A percentile compares a stretch with the other conserved stretches of the same genome.
Evolutionary conservation across 2,113 vertebrate genomes (phyloP).

Genomic region (Chaenogobius annularis): DNA sequence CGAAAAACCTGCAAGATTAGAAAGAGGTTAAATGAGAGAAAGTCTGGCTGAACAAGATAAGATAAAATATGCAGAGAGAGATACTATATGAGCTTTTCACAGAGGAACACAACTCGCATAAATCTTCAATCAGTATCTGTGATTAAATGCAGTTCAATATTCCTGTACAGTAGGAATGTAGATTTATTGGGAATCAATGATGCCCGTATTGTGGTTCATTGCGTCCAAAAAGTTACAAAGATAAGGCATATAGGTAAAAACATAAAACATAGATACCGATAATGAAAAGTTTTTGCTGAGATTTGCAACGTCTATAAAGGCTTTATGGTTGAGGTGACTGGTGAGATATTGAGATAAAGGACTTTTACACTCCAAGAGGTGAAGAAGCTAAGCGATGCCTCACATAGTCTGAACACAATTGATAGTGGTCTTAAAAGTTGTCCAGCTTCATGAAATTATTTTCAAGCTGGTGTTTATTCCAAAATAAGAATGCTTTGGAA

Average conservation of each 20-base stretch:
- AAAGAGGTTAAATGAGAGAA: slow-evolving; percentile 25
- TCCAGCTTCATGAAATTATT: neutral
- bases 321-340: neutral
- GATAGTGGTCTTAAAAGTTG: neutral
- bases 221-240: neutral
- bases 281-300: neutral
- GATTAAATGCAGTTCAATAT: neutral
- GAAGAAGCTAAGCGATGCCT: neutral
- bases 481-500: neutral
- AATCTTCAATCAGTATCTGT: neutral
- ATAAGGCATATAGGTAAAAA: neutral
- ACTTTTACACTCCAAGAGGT: neutral
- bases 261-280: neutral
- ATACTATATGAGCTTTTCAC: neutral
- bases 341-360: neutral
- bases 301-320: neutral
- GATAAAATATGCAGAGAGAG: neutral
- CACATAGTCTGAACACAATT: neutral
- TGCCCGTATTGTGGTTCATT: neutral
- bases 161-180: neutral
- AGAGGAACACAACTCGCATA: neutral
- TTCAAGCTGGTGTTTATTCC: neutral
- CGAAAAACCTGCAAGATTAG: slow-evolving; percentile 83
- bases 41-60: neutral
- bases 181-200: slow-evolving; percentile 2